These are phyloP conservation scores for Schizothorax lantsangensis DNA, from an alignment of 2,797 vertebrate species.

Conservation along the genomic window DNA sequence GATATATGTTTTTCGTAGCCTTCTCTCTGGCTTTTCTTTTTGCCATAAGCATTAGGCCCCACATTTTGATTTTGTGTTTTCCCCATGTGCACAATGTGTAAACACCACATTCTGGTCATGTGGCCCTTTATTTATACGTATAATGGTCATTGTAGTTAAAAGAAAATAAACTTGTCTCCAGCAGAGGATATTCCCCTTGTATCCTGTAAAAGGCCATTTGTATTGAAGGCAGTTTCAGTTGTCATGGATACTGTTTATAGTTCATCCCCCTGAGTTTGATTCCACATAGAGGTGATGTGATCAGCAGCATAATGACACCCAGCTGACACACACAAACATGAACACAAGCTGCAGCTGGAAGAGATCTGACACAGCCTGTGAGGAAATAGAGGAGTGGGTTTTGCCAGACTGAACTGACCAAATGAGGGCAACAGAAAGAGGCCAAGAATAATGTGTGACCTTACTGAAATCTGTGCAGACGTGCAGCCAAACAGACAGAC, in stretches of 20 bases:
- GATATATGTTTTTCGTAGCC: background rate
- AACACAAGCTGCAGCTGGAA: slow-evolving; percentile 62
- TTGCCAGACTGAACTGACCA: slow-evolving; percentile 48
- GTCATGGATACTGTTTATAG: slow-evolving; percentile 39
- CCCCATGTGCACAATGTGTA: background rate
- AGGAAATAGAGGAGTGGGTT: slow-evolving; percentile 59
- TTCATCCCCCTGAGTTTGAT: slow-evolving; percentile 47
- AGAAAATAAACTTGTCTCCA: slow-evolving; percentile 37
- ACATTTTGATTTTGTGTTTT: background rate
- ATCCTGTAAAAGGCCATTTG: slow-evolving; percentile 4
- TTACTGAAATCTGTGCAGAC: slow-evolving; percentile 37
- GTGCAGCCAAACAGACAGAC: slow-evolving; percentile 25
- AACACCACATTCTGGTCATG: background rate
- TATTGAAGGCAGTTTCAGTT: slow-evolving; percentile 19
- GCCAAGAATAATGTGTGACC: slow-evolving; percentile 33
- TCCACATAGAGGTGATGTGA: slow-evolving; percentile 49
- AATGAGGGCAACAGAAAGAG: slow-evolving; percentile 29
- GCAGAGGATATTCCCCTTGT: slow-evolving; percentile 16
- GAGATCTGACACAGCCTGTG: slow-evolving; percentile 61
- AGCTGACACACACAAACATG: slow-evolving; percentile 35
- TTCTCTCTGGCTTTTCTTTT: background rate
- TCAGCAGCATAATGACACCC: slow-evolving; percentile 45
- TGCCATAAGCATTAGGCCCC: background rate
- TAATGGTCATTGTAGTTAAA: slow-evolving; percentile 22
- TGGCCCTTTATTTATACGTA: slow-evolving; percentile 16